phyloP scores from a whole-genome alignment of 2,113 vertebrate species.

The Myiozetetes cayanensis region DNA sequence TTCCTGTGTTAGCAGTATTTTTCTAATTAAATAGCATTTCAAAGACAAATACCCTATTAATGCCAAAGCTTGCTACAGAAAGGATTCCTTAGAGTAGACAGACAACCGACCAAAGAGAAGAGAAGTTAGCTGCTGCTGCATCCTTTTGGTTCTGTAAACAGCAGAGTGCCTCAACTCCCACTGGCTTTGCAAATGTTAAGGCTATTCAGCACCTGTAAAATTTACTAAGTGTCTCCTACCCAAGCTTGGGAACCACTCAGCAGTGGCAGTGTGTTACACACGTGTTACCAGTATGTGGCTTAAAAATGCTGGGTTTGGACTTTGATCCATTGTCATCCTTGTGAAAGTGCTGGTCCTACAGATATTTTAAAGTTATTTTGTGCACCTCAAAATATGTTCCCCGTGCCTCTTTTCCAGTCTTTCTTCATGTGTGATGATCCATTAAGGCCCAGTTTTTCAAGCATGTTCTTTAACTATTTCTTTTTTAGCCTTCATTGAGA shows the following conservation, averaged over 20 bases:
- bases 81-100: neutral
- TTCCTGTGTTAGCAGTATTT: neutral
- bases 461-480: neutral
- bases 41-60: neutral
- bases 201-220: neutral
- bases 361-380: neutral
- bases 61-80: neutral
- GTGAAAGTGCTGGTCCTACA: neutral
- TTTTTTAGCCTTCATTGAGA: neutral
- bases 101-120: neutral
- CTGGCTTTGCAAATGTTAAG: neutral
- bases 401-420: neutral
- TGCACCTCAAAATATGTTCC: neutral
- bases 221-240: neutral
- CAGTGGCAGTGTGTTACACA: neutral
- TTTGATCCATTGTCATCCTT: neutral
- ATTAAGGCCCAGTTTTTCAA: neutral
- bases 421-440: neutral
- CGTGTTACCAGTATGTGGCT: neutral
- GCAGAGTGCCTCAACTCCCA: neutral
- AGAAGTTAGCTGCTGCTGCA: neutral
- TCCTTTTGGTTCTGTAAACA: neutral
- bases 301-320: neutral
- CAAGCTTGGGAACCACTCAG: neutral
- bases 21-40: constrained; percentile 9